Base-by-base conservation (phyloP, 2,113 vertebrate genomes). In the Trochalopteron elliotii region DNA sequence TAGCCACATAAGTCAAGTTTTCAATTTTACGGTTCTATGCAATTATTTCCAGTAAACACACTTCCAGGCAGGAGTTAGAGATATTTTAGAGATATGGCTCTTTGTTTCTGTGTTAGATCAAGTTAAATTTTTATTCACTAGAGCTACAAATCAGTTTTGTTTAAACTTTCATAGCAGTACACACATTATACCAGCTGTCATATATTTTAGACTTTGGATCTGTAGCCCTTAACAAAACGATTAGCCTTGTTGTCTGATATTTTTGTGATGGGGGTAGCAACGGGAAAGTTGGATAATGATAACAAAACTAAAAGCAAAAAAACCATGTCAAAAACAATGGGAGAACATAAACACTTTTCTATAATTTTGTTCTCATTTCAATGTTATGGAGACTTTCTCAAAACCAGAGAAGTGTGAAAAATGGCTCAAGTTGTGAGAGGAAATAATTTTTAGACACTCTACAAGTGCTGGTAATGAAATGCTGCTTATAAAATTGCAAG, bases 91-190 rank as follows among this genome's bases (percentile, higher is more conserved):
- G 27, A 28, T 71, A 83, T 30, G 9, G 25, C 27, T 82, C 4
- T 57, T 86, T 77, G 3, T 64, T 90, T 83, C 59, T 80, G 10
- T 30, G 28, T 57, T 69, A 86, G 22, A 74, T 65, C 31, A 86
- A 92, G 28, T 28, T 80, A 77, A 64, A 83, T 31, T 72, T 93
- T 85, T 87, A 37, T 68, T 89, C 12, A 81, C 23, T 57, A 39
- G 22, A 77, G 40, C 15, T 53, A 60, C 2, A 18, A 64, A 40
- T 40, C 42, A 72, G 21, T 80, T 88, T 88, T 93, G 19, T 57
- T 52, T 56, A 88, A 92, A 60, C 5, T 65, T 71, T 60, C 40
- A 40, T 49, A 44, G 17, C n/a, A 68, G 14, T 55, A 8, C 28
- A 83, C 8, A 65, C 6, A 49, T 90, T 61, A 53, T 52, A 49